Evolutionary conservation across 2,113 vertebrate species (phyloP), one percentile per base, ranked within the genome.

Genomic region (Oncorhynchus keta): DNA sequence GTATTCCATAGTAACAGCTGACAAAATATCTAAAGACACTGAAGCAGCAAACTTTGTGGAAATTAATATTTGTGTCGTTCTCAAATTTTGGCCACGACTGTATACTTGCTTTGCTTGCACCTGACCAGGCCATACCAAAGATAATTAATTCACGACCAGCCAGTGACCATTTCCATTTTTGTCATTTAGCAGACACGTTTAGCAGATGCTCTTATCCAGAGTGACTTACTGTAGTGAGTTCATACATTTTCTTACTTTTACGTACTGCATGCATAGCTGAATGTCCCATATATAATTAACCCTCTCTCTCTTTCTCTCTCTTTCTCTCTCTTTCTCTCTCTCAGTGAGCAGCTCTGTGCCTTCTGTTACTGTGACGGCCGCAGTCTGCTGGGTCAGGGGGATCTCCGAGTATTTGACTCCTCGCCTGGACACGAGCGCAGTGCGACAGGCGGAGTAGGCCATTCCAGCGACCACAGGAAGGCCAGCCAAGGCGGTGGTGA

Each of bases 341-440:
- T 45, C 92, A 99, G 96, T 72, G 96, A 99, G 89, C 95, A 92
- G 91, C 95, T 97, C 92, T 99, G 98, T 89, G 97, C 96, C 92
- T 98, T 99, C 92, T 99, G 98, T 93, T 97, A 97, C 92, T 97
- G 97, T 82, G 97, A 96, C 87, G 95, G 95, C 82, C 94, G 95
- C 77, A 99, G 97, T 92, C 96, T 97, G 77, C 94, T 99, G 91
- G 98, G 98, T 91, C 98, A 99, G 94, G 98, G 98, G 84, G 96
- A 98, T 82, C 93, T 99, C 85, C 96, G 93, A 89, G 94, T 90
- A 74, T 99, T 97, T 81, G 87, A 91, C 90, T 90, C 94, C 83
- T 94, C 95, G 6, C 94, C 94, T 84, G 95, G 92, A 84, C 92
- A 93, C 68, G 79, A 91, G 59, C 13, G 89, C 90, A 2, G 92